Evolutionary conservation across 2,888 invertebrate species (phyloP).

Genomic region (Trichopoda pennipes): DNA sequence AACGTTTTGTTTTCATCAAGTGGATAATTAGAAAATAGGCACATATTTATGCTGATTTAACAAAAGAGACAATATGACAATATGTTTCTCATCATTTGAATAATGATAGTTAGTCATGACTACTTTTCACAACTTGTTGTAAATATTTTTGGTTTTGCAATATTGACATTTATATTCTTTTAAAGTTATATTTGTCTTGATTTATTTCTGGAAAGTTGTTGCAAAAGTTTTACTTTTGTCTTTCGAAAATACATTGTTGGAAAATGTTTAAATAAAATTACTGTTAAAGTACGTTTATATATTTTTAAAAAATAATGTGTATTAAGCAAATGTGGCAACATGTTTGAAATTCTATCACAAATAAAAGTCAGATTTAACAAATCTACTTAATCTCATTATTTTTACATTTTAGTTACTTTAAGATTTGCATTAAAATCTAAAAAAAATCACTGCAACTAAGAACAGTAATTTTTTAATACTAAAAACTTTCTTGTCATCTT

Average conservation of each 20-base stretch:
- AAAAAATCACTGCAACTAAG: no score
- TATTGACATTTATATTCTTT: constrained; percentile 8
- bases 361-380: no score
- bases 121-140: background rate
- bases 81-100: background rate
- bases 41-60: constrained; percentile 2
- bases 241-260: background rate
- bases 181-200: constrained; percentile 18
- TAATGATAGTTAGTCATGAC: background rate
- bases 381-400: no score
- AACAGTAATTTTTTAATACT: no score
- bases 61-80: background rate
- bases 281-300: background rate
- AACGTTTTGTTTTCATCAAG: background rate
- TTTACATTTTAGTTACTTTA: no score
- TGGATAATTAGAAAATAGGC: background rate
- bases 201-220: constrained; percentile 5
- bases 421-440: no score
- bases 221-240: background rate
- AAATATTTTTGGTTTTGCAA: background rate
- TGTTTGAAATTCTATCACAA: no score
- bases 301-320: background rate
- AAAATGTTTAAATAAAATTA: constrained; percentile 17
- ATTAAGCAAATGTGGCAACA: no score
- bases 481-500: no score